Evolutionary conservation across 2,888 invertebrate species (phyloP).

Genomic region (Oxycera nigricornis): DNA sequence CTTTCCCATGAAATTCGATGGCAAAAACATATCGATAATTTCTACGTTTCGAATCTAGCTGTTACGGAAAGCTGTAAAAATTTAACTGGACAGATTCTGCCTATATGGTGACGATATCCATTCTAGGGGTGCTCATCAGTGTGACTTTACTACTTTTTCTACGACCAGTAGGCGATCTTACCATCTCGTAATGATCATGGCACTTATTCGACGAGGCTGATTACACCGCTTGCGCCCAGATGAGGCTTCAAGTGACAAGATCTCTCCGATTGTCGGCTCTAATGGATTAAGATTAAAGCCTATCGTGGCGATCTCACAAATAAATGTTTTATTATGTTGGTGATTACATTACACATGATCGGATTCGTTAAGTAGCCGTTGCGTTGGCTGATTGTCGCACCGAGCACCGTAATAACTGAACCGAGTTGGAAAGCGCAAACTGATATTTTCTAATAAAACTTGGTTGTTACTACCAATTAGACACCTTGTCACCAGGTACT

Average conservation of each 20-base stretch:
- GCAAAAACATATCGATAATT: neutral
- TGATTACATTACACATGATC: conserved; percentile 11
- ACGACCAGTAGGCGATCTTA: neutral
- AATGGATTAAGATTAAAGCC: neutral
- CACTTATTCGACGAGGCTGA: neutral
- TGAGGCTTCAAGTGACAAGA: neutral
- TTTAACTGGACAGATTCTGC: neutral
- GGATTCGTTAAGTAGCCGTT: neutral
- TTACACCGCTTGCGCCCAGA: neutral
- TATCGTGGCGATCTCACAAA: conserved; percentile 24
- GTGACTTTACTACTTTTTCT: neutral
- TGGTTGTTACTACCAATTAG: conserved; percentile 35
- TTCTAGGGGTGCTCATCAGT: neutral
- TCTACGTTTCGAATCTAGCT: neutral
- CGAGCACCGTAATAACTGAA: neutral
- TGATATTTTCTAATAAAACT: conserved; percentile 20
- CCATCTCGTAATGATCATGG: neutral
- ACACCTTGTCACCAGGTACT: conserved; percentile 37
- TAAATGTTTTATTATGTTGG: conserved; percentile 32
- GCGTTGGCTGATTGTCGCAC: conserved; percentile 4
- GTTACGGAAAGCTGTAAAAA: neutral
- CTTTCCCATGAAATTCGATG: neutral
- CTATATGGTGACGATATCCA: neutral
- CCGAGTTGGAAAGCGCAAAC: neutral
- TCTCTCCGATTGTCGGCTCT: neutral